phyloP scores from a whole-genome alignment of 2,888 invertebrate species.

The Macrophya alboannulata region DNA sequence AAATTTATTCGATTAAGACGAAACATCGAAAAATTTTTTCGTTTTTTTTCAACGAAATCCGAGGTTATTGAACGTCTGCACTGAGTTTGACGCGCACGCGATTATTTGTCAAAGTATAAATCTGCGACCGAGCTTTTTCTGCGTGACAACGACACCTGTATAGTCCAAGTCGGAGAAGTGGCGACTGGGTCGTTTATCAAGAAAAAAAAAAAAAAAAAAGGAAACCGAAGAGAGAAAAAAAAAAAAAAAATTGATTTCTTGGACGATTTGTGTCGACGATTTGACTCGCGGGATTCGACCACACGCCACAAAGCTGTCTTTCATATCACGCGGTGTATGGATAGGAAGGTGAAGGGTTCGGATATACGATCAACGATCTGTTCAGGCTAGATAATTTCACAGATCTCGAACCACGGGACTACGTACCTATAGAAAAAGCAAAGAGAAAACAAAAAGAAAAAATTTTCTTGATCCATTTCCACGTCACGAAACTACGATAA shows the following conservation, averaged over 20 bases:
- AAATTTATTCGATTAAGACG: background rate
- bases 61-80: background rate
- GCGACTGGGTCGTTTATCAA: background rate
- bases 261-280: background rate
- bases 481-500: background rate
- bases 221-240: no score
- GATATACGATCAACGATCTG: conserved; percentile 26
- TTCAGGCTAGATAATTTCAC: background rate
- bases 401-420: background rate
- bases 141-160: conserved; percentile 11
- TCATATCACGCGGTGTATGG: background rate
- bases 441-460: background rate
- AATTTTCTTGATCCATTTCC: background rate
- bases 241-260: background rate
- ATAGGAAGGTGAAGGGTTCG: background rate
- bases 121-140: background rate
- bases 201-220: background rate
- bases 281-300: background rate
- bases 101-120: background rate
- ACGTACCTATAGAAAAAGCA: background rate
- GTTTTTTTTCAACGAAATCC: no score
- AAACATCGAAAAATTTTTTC: background rate
- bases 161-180: background rate
- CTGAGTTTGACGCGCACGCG: conserved; percentile 7
- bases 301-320: conserved; percentile 7